Conservation (phyloP, 2,797 vertebrate species). For the Poliocrania exsul region DNA sequence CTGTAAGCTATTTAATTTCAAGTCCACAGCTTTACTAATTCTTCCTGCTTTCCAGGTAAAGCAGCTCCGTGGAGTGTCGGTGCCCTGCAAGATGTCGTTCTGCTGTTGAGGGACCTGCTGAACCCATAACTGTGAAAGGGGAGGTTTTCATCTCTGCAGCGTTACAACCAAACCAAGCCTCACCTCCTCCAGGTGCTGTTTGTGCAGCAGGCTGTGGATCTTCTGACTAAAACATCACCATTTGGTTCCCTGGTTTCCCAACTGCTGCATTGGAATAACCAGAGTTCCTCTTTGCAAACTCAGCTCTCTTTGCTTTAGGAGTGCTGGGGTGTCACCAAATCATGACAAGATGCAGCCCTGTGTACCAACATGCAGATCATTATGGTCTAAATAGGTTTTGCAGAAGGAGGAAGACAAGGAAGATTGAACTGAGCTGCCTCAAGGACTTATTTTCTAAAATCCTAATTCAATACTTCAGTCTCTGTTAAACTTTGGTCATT, state of each 20-base stretch:
- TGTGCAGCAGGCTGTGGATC: conserved; percentile 2
- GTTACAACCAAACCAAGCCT: conserved; percentile 10
- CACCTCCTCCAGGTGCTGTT: conserved; percentile 26
- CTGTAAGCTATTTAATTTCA: background rate
- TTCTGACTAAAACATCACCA: background rate
- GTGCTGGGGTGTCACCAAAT: background rate
- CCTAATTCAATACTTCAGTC: background rate
- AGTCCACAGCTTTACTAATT: background rate
- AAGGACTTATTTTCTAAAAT: background rate
- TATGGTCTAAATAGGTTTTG: background rate
- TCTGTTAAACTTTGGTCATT: background rate
- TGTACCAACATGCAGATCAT: background rate
- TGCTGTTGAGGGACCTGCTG: conserved; percentile 48
- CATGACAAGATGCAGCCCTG: background rate
- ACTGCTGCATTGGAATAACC: background rate
- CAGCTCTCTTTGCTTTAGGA: background rate
- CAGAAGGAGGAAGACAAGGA: background rate
- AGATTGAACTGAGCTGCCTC: background rate
- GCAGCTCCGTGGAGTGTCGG: background rate
- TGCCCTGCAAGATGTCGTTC: conserved; percentile 15
- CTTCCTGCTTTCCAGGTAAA: conserved; percentile 74
- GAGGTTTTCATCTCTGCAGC: conserved; percentile 39
- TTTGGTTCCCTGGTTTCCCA: background rate
- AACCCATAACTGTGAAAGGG: conserved; percentile 45
- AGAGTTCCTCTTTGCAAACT: background rate